Evolutionary conservation across 1,140 invertebrate genomes (phyloP).

Genomic region (Zaprionus nigranus): DNA sequence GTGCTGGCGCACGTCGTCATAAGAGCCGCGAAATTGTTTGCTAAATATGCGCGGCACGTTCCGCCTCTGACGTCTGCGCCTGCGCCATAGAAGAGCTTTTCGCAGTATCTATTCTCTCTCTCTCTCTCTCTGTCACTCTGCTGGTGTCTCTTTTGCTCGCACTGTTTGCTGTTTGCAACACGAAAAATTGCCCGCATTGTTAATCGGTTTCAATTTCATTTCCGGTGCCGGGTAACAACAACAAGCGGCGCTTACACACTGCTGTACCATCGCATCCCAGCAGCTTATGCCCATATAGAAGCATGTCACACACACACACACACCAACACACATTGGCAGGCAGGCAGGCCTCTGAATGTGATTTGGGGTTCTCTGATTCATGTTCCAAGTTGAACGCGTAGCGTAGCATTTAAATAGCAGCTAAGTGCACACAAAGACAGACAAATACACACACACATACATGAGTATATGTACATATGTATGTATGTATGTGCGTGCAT

Average conservation of each 20-base stretch:
- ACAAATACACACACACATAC: not conserved
- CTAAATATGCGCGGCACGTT: slow-evolving; percentile 66
- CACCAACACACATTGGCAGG: slow-evolving; percentile 7
- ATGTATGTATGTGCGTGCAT: slow-evolving; percentile 1
- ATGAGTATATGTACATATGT: not conserved
- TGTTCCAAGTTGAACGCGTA: slow-evolving; percentile 17
- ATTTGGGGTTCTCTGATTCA: slow-evolving; percentile 48
- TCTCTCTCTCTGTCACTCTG: not conserved
- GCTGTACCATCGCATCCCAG: slow-evolving; percentile 48
- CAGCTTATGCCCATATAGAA: slow-evolving; percentile 57
- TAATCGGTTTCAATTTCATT: slow-evolving; percentile 75
- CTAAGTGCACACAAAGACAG: slow-evolving; percentile 26
- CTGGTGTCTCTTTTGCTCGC: not conserved
- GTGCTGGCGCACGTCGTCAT: slow-evolving; percentile 61
- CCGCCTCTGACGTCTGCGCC: slow-evolving; percentile 72
- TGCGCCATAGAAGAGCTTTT: slow-evolving; percentile 61
- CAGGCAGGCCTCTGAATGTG: slow-evolving; percentile 25
- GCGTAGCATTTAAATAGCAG: slow-evolving; percentile 48
- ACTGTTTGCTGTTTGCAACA: slow-evolving; percentile 32
- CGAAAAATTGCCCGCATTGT: slow-evolving; percentile 48
- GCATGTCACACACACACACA: slow-evolving; percentile 11
- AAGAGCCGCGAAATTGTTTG: slow-evolving; percentile 33
- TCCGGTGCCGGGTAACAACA: slow-evolving; percentile 66
- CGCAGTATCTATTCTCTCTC: slow-evolving; percentile 1
- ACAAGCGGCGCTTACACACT: slow-evolving; percentile 51